Evolutionary conservation across 2,113 vertebrate species (phyloP).

Genomic region (Megaceryle torquata): DNA sequence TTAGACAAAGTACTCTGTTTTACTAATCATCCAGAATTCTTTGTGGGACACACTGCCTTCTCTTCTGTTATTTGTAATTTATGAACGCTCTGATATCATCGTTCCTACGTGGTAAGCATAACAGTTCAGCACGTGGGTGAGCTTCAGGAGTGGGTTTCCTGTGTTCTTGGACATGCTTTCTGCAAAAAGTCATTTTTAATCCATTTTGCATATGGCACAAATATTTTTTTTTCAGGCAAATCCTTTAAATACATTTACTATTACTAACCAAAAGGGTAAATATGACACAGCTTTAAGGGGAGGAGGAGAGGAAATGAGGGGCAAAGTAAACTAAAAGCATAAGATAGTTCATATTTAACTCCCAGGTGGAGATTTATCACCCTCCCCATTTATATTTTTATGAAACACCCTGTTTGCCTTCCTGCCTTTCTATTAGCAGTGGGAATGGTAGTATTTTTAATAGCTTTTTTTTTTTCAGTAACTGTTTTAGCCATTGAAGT

Average conservation of each 20-base stretch:
- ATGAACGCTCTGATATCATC: accelerated
- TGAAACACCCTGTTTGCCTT: background rate
- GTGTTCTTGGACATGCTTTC: background rate
- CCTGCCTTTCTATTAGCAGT: background rate
- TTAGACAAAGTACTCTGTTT: background rate
- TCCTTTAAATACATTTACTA: background rate
- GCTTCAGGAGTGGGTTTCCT: background rate
- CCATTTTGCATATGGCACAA: background rate
- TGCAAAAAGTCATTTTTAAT: background rate
- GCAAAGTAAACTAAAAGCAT: background rate
- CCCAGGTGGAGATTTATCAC: background rate
- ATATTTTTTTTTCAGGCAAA: background rate
- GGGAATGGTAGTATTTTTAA: background rate
- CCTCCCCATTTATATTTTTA: background rate
- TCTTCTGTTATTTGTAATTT: background rate
- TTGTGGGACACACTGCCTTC: background rate
- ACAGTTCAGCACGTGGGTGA: background rate
- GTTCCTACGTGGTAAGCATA: accelerated
- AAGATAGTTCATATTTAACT: background rate
- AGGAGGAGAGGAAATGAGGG: background rate
- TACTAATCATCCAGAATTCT: background rate
- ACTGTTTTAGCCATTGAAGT: background rate
- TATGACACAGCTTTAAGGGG: background rate
- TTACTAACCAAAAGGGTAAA: background rate
- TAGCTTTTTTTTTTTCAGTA: background rate